Evolutionary conservation across 1,140 invertebrate genomes (phyloP), one percentile per base, ranked within the genome.

Genomic region (Elymnias hypermnestra): DNA sequence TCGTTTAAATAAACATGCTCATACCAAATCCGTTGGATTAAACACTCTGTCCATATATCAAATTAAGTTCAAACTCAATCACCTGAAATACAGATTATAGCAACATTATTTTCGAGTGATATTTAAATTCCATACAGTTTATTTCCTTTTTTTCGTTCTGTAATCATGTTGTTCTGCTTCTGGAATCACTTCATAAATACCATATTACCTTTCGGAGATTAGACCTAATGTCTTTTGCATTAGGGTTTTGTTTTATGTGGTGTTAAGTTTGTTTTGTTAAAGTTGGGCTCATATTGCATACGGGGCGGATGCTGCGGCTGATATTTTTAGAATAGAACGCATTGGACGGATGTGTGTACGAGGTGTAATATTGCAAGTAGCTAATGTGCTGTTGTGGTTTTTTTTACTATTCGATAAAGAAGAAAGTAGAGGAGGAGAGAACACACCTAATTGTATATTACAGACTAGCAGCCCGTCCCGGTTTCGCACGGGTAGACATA

Each of bases 41-140:
- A 38, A 17, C n/a, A 53, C 56, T 41, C 43, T 60, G 54, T 23
- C 1, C 2, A 1, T 9, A n/a, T 6, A 28, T 9, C 2, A 0
- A 10, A 19, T 59, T 48, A 33, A 56, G 53, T 57, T 53, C 15
- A 33, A 57, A 46, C 59, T 59, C 21, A 18, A 13, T 13, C 13
- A 28, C 7, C 12, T 6, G n/a, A 0, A 8, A 36, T 17, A 29
- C 19, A 47, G 13, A 66, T 70, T 58, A 67, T 55, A 48, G 55
- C 51, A 66, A 69, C 57, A 59, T 59, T 58, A 59, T 64, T 72
- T 63, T 58, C 48, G 47, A 64, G 57, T 69, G 65, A 72, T 72
- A 72, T 72, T 72, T 69, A 66, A 72, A 72, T 69, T 68, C 62
- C 57, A 56, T 66, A 64, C 51, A 41, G 63, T 63, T 72, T 63